These are phyloP conservation scores for Microchrysa polita DNA, from an alignment of 2,888 invertebrate genomes.

Conservation along the genomic window DNA sequence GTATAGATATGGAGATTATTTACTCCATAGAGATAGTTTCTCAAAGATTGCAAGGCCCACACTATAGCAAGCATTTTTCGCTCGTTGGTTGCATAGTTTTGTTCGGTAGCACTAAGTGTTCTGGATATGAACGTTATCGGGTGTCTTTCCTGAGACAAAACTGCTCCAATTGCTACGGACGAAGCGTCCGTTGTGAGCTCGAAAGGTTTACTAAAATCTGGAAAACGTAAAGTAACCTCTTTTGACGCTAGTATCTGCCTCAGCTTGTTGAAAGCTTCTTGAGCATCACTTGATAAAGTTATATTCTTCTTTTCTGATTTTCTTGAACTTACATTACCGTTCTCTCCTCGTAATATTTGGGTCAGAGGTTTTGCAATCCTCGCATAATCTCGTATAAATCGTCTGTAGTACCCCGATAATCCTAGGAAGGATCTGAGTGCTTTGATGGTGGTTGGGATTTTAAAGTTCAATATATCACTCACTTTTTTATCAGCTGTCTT, in stretches of 20 bases:
- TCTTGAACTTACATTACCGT: constrained; percentile 49
- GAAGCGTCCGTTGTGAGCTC: constrained; percentile 55
- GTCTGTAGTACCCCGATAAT: constrained; percentile 45
- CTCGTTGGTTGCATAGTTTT: constrained; percentile 53
- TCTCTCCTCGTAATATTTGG: constrained; percentile 47
- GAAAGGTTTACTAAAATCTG: constrained; percentile 37
- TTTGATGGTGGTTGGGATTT: constrained; percentile 49
- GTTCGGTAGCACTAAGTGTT: not conserved
- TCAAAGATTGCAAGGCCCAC: constrained; percentile 54
- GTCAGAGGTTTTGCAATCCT: constrained; percentile 50
- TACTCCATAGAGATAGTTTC: constrained; percentile 59
- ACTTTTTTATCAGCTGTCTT: constrained; percentile 48
- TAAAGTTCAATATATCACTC: constrained; percentile 47
- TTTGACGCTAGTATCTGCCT: constrained; percentile 37
- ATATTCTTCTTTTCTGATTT: constrained; percentile 48
- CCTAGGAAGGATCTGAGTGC: constrained; percentile 46
- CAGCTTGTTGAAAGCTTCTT: constrained; percentile 9
- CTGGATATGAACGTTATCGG: not conserved
- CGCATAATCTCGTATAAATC: constrained; percentile 47
- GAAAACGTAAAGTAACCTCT: constrained; percentile 15
- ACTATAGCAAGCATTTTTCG: constrained; percentile 59
- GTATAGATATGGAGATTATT: constrained; percentile 49
- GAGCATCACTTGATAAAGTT: constrained; percentile 32
- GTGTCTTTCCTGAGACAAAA: not conserved
- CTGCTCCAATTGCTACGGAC: not conserved